Evolutionary conservation across 2,797 vertebrate species (phyloP).

Genomic region (Hippocampus kuda): DNA sequence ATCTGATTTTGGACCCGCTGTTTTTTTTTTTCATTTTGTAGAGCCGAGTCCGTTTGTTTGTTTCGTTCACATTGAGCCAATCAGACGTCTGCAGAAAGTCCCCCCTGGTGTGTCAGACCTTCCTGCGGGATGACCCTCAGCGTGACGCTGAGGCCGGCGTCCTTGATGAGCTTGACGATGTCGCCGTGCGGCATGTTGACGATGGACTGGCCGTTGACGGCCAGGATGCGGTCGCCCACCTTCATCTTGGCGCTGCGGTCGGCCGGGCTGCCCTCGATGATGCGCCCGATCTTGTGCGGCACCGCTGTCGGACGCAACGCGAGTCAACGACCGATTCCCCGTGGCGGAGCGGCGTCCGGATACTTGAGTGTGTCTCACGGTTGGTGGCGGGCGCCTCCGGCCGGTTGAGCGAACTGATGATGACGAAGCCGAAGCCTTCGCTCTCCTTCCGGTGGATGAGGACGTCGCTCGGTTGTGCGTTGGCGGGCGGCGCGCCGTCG

Average conservation of each 20-base stretch:
- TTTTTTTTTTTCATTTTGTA: too few relatives aligned
- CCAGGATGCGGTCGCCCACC: constrained; percentile 96
- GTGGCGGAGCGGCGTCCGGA: constrained; percentile 47
- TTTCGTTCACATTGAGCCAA: neutral
- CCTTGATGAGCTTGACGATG: constrained; percentile 99
- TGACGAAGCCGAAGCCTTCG: constrained; percentile 96
- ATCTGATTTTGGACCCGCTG: too few relatives aligned
- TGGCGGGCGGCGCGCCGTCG: constrained; percentile 72
- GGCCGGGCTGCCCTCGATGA: constrained; percentile 96
- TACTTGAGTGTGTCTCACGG: constrained; percentile 67
- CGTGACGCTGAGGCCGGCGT: constrained; percentile 92
- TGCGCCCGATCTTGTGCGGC: constrained; percentile 96
- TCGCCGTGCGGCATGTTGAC: constrained; percentile 96
- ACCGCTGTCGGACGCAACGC: constrained; percentile 67
- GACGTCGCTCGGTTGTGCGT: constrained; percentile 80
- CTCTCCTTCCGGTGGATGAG: constrained; percentile 93
- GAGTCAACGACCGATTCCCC: constrained; percentile 19
- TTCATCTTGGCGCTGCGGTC: constrained; percentile 94
- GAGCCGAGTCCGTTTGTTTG: too few relatives aligned
- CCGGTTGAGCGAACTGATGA: constrained; percentile 96
- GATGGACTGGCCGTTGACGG: constrained; percentile 93
- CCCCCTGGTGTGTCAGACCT: constrained; percentile 69
- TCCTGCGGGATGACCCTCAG: constrained; percentile 96
- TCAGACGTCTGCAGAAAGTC: too few relatives aligned
- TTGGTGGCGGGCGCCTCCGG: constrained; percentile 78